Conservation (phyloP, 2,888 invertebrate species). For the Drosophila suboccidentalis region DNA sequence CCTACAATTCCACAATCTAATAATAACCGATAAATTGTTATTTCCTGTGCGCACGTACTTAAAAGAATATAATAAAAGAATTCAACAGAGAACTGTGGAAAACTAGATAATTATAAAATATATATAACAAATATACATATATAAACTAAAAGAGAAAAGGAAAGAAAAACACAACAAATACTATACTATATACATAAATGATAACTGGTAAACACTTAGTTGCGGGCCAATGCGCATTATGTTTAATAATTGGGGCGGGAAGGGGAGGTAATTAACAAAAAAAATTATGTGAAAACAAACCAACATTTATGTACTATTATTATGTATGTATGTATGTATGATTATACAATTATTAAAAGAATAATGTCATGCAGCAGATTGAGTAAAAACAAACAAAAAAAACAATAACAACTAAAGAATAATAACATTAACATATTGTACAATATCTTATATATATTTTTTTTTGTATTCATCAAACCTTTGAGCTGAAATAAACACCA, state of each 20-base stretch:
- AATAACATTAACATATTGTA: constrained; percentile 67
- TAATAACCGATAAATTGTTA: constrained; percentile 55
- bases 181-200: constrained; percentile 38
- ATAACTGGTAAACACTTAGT: constrained; percentile 39
- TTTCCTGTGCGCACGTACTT: constrained; percentile 78
- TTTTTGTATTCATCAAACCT: constrained; percentile 61
- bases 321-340: constrained; percentile 51
- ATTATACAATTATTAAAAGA: constrained; percentile 32
- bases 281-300: constrained; percentile 19
- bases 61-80: constrained; percentile 43
- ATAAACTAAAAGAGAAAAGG: constrained; percentile 23
- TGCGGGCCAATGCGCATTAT: constrained; percentile 41
- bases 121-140: constrained; percentile 49
- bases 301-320: constrained; percentile 56
- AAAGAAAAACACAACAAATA: constrained; percentile 21
- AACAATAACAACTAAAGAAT: constrained; percentile 28
- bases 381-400: constrained; percentile 26
- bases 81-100: constrained; percentile 65
- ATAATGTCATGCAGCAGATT: constrained; percentile 38
- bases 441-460: constrained; percentile 60
- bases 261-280: constrained; percentile 16
- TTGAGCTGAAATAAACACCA: constrained; percentile 74
- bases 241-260: constrained; percentile 40
- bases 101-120: constrained; percentile 68
- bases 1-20: constrained; percentile 53